These are phyloP conservation scores for Leptobrachium ailaonicum DNA, from an alignment of 2,113 vertebrate species.

Conservation along the genomic window DNA sequence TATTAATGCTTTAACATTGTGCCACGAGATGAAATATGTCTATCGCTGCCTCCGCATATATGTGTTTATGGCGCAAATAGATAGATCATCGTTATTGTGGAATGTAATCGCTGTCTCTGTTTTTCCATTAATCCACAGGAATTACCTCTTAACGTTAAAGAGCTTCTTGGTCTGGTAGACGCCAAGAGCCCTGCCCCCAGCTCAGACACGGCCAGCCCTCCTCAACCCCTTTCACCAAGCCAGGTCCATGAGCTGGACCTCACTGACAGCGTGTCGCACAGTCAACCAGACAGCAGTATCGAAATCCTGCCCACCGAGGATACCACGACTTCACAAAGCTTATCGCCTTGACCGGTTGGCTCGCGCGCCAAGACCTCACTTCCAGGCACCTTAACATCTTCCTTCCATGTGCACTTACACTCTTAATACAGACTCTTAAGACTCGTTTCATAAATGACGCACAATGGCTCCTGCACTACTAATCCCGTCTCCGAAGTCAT, in stretches of 20 bases:
- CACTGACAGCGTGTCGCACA: constrained; percentile 19
- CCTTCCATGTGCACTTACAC: background rate
- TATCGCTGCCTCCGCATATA: too few relatives aligned
- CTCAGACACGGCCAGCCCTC: constrained; percentile 52
- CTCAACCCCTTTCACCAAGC: constrained; percentile 41
- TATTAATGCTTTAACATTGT: too few relatives aligned
- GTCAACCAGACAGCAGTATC: constrained; percentile 38
- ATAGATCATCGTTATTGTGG: too few relatives aligned
- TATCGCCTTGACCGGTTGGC: constrained; percentile 18
- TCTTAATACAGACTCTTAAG: background rate
- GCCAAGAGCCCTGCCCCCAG: constrained; percentile 39
- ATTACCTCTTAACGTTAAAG: constrained; percentile 64
- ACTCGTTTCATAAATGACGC: background rate
- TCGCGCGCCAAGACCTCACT: background rate
- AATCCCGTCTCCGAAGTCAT: background rate
- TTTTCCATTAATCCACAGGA: constrained; percentile 53
- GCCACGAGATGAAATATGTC: too few relatives aligned
- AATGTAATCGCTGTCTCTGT: background rate
- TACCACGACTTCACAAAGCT: constrained; percentile 26
- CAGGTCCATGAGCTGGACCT: constrained; percentile 46
- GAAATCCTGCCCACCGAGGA: constrained; percentile 50
- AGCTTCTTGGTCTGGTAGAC: constrained; percentile 60
- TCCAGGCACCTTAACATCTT: background rate
- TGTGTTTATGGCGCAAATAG: too few relatives aligned
- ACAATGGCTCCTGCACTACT: background rate